phyloP scores from a whole-genome alignment of 2,888 invertebrate species.

The Ornithoptera alexandrae region DNA sequence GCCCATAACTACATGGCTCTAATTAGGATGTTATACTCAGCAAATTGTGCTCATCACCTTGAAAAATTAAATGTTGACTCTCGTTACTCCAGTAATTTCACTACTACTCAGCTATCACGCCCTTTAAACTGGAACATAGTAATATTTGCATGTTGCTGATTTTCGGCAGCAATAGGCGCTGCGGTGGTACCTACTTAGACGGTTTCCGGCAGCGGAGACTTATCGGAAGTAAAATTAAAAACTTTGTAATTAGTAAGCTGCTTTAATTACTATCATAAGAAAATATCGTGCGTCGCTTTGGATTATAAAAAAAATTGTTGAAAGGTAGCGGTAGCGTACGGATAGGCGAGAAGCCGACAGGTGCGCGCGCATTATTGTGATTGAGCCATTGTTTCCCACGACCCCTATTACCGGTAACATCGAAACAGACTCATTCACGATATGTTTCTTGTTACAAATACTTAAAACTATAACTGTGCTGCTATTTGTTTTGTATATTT shows the following conservation, averaged over 20 bases:
- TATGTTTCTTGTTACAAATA: conserved; percentile 18
- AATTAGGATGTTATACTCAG: too few species aligned
- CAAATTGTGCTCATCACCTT: too few species aligned
- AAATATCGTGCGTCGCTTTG: not conserved
- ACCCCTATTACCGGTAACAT: conserved; percentile 36
- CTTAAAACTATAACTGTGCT: conserved; percentile 7
- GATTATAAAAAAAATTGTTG: conserved; percentile 13
- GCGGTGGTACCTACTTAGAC: too few species aligned
- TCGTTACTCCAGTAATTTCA: too few species aligned
- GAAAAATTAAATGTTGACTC: too few species aligned
- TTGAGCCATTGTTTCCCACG: conserved; percentile 78
- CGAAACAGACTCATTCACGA: conserved; percentile 22
- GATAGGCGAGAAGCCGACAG: conserved; percentile 55
- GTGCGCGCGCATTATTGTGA: conserved; percentile 68
- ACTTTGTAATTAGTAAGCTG: not conserved
- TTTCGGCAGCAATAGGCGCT: too few species aligned
- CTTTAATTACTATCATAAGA: not conserved
- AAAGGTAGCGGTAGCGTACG: conserved; percentile 43
- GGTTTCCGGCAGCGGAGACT: too few species aligned
- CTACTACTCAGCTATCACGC: too few species aligned
- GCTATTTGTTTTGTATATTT: not conserved
- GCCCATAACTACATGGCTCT: too few species aligned
- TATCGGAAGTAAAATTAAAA: too few species aligned
- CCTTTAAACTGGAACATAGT: too few species aligned
- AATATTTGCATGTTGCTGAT: too few species aligned